phyloP scores from a whole-genome alignment of 2,797 vertebrate genomes.

The Pseudochaenichthys georgianus region DNA sequence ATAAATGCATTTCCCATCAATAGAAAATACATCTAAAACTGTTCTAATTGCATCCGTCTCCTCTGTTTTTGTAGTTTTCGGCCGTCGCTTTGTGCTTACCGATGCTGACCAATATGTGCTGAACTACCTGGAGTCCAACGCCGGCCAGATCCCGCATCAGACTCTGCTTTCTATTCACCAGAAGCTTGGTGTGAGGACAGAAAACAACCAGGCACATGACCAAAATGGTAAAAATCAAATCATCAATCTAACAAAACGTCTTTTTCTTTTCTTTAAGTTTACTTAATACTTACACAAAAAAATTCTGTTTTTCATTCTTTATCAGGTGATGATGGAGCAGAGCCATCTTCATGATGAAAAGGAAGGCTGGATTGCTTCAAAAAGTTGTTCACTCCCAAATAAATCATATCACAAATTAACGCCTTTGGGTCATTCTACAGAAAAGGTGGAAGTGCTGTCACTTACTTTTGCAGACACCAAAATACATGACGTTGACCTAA shows the following conservation, averaged over 20 bases:
- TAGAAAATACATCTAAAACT: neutral
- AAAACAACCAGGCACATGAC: constrained; percentile 8
- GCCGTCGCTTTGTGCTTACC: constrained; percentile 89
- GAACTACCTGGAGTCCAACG: constrained; percentile 88
- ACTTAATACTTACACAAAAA: neutral
- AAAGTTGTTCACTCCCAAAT: neutral
- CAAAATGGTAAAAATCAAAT: constrained; percentile 30
- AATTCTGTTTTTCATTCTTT: constrained; percentile 2
- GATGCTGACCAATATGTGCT: constrained; percentile 89
- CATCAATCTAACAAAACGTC: neutral
- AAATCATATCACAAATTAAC: constrained; percentile 4
- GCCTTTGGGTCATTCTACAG: neutral
- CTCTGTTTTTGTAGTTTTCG: constrained; percentile 84
- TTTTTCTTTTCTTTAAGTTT: neutral
- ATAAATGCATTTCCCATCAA: neutral
- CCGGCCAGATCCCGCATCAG: constrained; percentile 81
- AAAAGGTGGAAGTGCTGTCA: too few species aligned
- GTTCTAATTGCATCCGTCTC: neutral
- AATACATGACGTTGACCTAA: too few species aligned
- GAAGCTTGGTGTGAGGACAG: constrained; percentile 38
- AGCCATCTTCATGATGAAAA: constrained; percentile 41
- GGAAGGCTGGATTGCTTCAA: neutral
- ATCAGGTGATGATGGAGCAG: constrained; percentile 37
- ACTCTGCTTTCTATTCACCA: constrained; percentile 85
- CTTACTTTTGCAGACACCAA: too few species aligned